A percentile compares a stretch with the other conserved stretches of the same genome.
Conservation (phyloP, 2,113 vertebrate genomes). For the Pterocles burchelli region DNA sequence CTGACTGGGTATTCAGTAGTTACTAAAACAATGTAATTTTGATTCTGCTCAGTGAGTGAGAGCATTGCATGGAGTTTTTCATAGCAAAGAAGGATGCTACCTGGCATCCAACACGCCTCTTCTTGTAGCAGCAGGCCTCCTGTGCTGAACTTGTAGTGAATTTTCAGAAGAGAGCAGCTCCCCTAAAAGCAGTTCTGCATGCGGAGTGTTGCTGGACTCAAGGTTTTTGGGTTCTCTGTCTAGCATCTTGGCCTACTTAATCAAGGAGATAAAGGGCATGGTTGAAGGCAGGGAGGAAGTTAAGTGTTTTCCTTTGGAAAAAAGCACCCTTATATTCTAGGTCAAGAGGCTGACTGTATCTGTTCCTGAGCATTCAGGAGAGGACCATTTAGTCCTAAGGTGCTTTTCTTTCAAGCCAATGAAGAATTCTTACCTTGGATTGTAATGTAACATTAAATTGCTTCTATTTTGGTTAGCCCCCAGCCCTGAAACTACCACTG, state of each 20-base stretch:
- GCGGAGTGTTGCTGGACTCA: not conserved
- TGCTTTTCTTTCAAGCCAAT: not conserved
- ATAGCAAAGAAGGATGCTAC: not conserved
- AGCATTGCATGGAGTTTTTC: not conserved
- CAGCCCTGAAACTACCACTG: not conserved
- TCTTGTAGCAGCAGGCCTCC: not conserved
- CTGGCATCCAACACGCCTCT: fast-evolving
- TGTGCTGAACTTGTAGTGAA: not conserved
- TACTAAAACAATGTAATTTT: not conserved
- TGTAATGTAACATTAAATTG: not conserved
- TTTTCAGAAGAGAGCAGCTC: not conserved
- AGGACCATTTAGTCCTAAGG: not conserved
- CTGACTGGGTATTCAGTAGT: not conserved
- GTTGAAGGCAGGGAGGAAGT: not conserved
- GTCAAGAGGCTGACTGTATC: not conserved
- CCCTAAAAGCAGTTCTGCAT: not conserved
- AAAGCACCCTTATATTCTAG: not conserved
- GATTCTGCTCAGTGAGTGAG: not conserved
- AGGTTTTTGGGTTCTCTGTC: not conserved
- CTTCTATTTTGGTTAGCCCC: not conserved
- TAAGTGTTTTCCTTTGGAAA: not conserved
- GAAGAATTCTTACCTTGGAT: not conserved
- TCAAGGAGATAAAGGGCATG: not conserved
- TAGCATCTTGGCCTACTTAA: not conserved
- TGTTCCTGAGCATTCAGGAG: not conserved